A percentile compares a stretch with the other conserved stretches of the same genome.
These are phyloP conservation scores for Platorchestia sp. DNA, from an alignment of 1,140 invertebrate genomes.

Conservation along the genomic window DNA sequence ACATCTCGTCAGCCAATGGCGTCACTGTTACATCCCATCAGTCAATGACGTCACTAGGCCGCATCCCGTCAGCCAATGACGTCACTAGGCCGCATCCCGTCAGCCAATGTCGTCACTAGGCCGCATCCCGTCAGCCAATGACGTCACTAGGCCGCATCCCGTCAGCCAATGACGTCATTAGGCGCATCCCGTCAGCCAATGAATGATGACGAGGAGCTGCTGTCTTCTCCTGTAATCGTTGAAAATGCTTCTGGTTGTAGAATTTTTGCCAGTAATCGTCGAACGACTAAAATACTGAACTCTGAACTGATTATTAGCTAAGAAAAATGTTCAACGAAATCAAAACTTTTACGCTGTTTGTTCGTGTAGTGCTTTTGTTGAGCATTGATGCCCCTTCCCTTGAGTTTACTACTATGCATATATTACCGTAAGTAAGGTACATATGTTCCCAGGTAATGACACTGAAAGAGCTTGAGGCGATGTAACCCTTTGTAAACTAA, in stretches of 20 bases:
- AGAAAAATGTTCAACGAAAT: background rate
- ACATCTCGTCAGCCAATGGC: too few species aligned
- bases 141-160: too few species aligned
- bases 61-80: too few species aligned
- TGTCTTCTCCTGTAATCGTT: background rate
- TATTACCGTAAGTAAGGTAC: background rate
- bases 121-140: too few species aligned
- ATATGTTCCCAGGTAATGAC: background rate
- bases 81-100: too few species aligned
- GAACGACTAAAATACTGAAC: background rate
- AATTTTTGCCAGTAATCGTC: background rate
- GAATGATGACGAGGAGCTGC: background rate
- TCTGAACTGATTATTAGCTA: background rate
- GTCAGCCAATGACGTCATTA: too few species aligned
- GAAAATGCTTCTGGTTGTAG: too few species aligned
- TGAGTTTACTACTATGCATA: background rate
- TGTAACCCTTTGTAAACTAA: background rate
- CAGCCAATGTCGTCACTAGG: too few species aligned
- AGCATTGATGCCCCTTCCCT: background rate
- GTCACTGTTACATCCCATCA: too few species aligned
- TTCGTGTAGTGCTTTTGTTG: background rate
- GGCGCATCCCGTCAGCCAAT: too few species aligned
- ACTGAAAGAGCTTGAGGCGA: background rate
- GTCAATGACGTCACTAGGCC: too few species aligned
- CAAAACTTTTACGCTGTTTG: background rate